Percentiles rank a stretch among this genome's conserved stretches.
Evolutionary conservation across 1,140 invertebrate species (phyloP).

Genomic region (Melitaea cinxia): DNA sequence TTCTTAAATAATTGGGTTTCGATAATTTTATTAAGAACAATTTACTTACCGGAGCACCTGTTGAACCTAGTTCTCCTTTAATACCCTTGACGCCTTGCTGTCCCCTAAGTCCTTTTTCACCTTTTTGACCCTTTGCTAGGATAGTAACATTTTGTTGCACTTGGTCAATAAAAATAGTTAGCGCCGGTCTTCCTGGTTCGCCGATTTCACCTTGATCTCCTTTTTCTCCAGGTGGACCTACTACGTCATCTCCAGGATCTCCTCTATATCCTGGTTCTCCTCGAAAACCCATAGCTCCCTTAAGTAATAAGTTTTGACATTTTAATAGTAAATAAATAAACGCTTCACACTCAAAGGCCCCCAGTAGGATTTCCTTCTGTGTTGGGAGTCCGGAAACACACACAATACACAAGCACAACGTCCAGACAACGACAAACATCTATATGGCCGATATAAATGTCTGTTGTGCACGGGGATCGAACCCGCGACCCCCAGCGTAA

Average conservation of each 20-base stretch:
- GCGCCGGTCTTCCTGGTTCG: constrained; percentile 61
- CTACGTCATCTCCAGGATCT: constrained; percentile 79
- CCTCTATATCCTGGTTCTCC: constrained; percentile 84
- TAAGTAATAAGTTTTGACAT: constrained; percentile 20
- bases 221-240: constrained; percentile 82
- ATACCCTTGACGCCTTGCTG: constrained; percentile 78
- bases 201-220: constrained; percentile 81
- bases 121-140: constrained; percentile 71
- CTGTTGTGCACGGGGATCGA: too few species aligned
- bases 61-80: constrained; percentile 83
- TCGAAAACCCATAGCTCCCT: constrained; percentile 77
- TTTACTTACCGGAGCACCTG: constrained; percentile 80
- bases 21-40: not conserved
- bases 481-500: too few species aligned
- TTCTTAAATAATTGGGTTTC: not conserved
- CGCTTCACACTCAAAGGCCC: too few species aligned
- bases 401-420: too few species aligned
- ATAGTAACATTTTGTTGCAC: constrained; percentile 55
- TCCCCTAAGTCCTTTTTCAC: constrained; percentile 71
- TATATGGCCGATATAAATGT: too few species aligned
- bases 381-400: too few species aligned
- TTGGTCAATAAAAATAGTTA: constrained; percentile 41
- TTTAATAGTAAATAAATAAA: too few species aligned
- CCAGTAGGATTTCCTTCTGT: too few species aligned
- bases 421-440: too few species aligned